A percentile compares a stretch with the other conserved stretches of the same genome.
Conservation (phyloP, 2,888 invertebrate genomes). For the Argyresthia albistria region DNA sequence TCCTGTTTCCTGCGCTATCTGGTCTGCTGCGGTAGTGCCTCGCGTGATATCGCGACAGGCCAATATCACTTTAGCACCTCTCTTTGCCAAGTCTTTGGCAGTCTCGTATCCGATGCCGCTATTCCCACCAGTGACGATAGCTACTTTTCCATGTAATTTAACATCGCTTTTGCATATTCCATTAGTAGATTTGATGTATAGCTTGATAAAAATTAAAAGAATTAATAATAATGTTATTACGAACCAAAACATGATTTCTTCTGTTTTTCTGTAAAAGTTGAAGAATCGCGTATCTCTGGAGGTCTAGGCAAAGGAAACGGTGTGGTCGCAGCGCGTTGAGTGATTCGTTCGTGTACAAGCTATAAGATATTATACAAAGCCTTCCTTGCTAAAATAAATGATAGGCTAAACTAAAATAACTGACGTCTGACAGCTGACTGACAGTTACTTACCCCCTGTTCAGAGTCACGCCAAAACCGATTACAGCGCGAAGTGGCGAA, state of each 20-base stretch:
- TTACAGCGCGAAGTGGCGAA: too few species aligned
- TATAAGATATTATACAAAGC: too few species aligned
- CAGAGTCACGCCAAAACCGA: too few species aligned
- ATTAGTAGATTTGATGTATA: slow-evolving; percentile 15
- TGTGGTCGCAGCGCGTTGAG: too few species aligned
- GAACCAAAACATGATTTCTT: slow-evolving; percentile 1
- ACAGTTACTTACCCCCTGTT: too few species aligned
- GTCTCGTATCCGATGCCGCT: slow-evolving; percentile 40
- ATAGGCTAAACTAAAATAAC: too few species aligned
- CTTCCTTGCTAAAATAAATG: too few species aligned
- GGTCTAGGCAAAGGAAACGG: too few species aligned
- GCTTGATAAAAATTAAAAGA: slow-evolving; percentile 2
- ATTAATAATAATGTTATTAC: background rate
- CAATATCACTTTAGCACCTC: slow-evolving; percentile 66
- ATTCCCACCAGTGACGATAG: slow-evolving; percentile 43
- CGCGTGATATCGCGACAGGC: slow-evolving; percentile 55
- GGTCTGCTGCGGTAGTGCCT: slow-evolving; percentile 52
- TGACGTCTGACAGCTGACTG: too few species aligned
- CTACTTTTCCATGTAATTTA: slow-evolving; percentile 27
- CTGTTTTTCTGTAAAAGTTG: background rate
- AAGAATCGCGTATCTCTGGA: background rate
- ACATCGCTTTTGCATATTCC: slow-evolving; percentile 19
- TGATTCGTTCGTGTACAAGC: too few species aligned
- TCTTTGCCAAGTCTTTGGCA: slow-evolving; percentile 41
- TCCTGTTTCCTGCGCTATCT: slow-evolving; percentile 74